Conservation (phyloP, 2,797 vertebrate species). For the Coluber constrictor region DNA sequence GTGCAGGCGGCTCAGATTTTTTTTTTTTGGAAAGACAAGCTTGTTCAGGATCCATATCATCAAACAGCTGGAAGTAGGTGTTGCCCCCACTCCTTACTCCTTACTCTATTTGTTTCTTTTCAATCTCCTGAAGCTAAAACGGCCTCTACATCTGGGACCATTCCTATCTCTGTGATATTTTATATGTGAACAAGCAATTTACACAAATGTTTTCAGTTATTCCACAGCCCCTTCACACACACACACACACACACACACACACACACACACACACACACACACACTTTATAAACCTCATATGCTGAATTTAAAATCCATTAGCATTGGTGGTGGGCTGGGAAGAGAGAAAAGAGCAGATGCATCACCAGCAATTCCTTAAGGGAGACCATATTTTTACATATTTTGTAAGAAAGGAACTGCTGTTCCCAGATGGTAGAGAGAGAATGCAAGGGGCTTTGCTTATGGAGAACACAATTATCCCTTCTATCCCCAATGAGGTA, state of each 20-base stretch:
- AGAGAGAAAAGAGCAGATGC: conserved; percentile 77
- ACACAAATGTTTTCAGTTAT: conserved; percentile 72
- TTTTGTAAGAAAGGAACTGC: conserved; percentile 85
- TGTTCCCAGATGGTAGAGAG: conserved; percentile 79
- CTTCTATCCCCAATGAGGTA: background rate
- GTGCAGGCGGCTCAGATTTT: background rate
- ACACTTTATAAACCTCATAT: conserved; percentile 70
- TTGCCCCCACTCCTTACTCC: background rate
- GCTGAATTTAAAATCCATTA: conserved; percentile 81
- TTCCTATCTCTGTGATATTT: conserved; percentile 71
- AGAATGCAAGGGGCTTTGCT: conserved; percentile 78
- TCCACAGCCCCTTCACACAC: conserved; percentile 32
- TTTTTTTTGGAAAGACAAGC: background rate
- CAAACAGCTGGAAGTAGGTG: background rate
- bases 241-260: no score
- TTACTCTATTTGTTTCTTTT: conserved; percentile 67
- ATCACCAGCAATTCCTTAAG: conserved; percentile 80
- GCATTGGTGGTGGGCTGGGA: conserved; percentile 73
- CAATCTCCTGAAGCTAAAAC: conserved; percentile 67
- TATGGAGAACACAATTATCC: conserved; percentile 76
- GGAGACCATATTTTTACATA: conserved; percentile 87
- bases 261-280: background rate
- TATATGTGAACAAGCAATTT: conserved; percentile 76
- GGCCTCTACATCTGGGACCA: conserved; percentile 56
- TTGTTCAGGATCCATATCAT: background rate